Conservation (phyloP, 2,888 invertebrate genomes). For the Lasioglossum morio region DNA sequence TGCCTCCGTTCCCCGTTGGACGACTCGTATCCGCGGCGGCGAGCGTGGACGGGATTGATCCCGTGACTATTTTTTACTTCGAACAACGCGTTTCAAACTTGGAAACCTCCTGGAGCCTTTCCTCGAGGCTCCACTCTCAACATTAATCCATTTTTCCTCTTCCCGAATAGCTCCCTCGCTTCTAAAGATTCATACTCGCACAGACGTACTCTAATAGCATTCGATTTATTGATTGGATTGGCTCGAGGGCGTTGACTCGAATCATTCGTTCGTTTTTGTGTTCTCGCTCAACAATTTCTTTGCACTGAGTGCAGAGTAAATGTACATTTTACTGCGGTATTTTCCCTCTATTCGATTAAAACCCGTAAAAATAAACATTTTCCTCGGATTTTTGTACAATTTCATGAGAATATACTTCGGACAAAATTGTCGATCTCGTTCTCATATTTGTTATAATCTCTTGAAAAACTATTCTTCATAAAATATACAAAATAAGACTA, state of each 20-base stretch:
- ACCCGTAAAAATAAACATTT: too few relatives aligned
- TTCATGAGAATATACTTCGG: too few relatives aligned
- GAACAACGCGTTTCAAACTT: constrained; percentile 11
- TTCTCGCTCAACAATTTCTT: background rate
- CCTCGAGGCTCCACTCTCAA: background rate
- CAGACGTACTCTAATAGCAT: background rate
- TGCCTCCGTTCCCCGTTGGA: constrained; percentile 20
- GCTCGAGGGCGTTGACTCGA: constrained; percentile 8
- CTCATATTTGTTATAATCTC: too few relatives aligned
- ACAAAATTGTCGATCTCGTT: too few relatives aligned
- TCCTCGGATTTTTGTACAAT: too few relatives aligned
- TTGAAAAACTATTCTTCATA: too few relatives aligned
- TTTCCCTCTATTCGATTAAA: too few relatives aligned
- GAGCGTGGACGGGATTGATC: constrained; percentile 24
- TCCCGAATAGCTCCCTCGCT: background rate
- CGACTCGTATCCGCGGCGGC: constrained; percentile 30
- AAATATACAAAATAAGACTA: too few relatives aligned
- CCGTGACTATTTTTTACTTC: constrained; percentile 19
- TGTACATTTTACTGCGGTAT: too few relatives aligned
- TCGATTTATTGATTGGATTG: constrained; percentile 13
- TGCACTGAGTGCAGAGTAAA: background rate
- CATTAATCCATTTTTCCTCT: background rate
- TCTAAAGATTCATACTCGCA: background rate
- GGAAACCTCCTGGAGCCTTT: background rate
- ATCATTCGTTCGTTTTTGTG: background rate